Percentiles rank a stretch among this genome's conserved stretches.
phyloP scores from a whole-genome alignment of 2,888 invertebrate genomes.

The Orchestes rusci region DNA sequence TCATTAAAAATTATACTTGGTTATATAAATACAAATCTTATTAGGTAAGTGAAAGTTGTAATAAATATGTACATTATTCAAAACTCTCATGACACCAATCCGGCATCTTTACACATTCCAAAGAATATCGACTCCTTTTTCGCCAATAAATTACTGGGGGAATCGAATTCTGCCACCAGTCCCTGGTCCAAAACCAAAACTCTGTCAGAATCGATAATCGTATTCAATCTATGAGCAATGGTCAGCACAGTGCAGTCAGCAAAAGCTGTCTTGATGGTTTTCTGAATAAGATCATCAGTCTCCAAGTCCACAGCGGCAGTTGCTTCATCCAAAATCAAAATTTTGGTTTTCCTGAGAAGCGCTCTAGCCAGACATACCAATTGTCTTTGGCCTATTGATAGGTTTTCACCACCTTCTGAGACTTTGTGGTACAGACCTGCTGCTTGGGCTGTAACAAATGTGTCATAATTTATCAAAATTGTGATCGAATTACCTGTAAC shows the following conservation, averaged over 20 bases:
- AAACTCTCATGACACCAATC: slow-evolving; percentile 27
- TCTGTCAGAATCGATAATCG: slow-evolving; percentile 36
- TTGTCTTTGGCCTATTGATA: slow-evolving; percentile 82
- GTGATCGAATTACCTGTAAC: slow-evolving; percentile 66
- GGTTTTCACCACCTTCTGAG: slow-evolving; percentile 87
- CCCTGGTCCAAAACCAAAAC: slow-evolving; percentile 40
- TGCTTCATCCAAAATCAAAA: too few species aligned
- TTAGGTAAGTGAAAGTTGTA: too few species aligned
- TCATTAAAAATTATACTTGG: too few species aligned
- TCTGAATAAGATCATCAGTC: slow-evolving; percentile 79
- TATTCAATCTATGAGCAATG: slow-evolving; percentile 52
- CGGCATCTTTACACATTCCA: slow-evolving; percentile 44
- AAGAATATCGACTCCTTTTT: slow-evolving; percentile 40
- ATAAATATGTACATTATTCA: too few species aligned
- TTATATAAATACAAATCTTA: too few species aligned
- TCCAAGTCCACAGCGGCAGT: too few species aligned
- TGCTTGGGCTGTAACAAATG: slow-evolving; percentile 20
- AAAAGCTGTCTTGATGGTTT: slow-evolving; percentile 61
- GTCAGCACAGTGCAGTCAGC: slow-evolving; percentile 49
- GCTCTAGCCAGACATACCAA: slow-evolving; percentile 80
- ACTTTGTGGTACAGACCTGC: slow-evolving; percentile 49
- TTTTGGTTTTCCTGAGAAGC: too few species aligned
- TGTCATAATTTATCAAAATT: too few species aligned
- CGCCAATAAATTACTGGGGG: slow-evolving; percentile 30
- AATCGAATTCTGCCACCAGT: slow-evolving; percentile 38